These are phyloP conservation scores for Eudorcas thomsonii DNA, from an alignment of 2,113 vertebrate species.

Conservation along the genomic window DNA sequence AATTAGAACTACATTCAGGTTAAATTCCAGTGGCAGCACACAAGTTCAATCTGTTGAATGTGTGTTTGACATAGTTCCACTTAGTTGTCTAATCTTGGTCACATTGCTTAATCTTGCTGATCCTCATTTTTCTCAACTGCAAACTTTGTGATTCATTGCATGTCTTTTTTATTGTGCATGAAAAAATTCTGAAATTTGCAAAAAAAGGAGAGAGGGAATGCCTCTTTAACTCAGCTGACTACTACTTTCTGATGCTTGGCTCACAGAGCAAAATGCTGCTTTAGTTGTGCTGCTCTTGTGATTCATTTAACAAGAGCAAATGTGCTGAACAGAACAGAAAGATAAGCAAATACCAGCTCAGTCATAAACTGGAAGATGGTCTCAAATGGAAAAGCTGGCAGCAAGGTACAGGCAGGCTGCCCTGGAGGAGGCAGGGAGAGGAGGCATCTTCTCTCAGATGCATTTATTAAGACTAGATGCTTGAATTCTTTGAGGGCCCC, in stretches of 20 bases:
- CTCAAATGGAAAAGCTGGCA: slow-evolving; percentile 19
- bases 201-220: slow-evolving; percentile 9
- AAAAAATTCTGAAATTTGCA: slow-evolving; percentile 40
- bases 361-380: background rate
- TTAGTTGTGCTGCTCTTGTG: slow-evolving; percentile 30
- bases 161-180: background rate
- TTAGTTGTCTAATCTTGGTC: background rate
- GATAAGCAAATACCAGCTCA: slow-evolving; percentile 45
- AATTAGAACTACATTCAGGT: background rate
- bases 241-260: slow-evolving; percentile 27
- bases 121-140: slow-evolving; percentile 6
- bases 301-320: slow-evolving; percentile 33
- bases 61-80: background rate
- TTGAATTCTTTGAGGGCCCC: background rate
- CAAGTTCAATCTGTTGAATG: background rate
- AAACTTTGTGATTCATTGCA: slow-evolving; percentile 36
- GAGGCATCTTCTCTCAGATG: background rate
- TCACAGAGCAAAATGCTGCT: slow-evolving; percentile 47
- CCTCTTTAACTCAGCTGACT: slow-evolving; percentile 33
- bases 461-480: background rate
- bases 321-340: slow-evolving; percentile 51
- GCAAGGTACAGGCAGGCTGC: background rate
- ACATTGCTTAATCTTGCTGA: slow-evolving; percentile 41
- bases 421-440: background rate
- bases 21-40: background rate